Conservation (phyloP, 2,888 invertebrate genomes). For the Drosophila koepferae region DNA sequence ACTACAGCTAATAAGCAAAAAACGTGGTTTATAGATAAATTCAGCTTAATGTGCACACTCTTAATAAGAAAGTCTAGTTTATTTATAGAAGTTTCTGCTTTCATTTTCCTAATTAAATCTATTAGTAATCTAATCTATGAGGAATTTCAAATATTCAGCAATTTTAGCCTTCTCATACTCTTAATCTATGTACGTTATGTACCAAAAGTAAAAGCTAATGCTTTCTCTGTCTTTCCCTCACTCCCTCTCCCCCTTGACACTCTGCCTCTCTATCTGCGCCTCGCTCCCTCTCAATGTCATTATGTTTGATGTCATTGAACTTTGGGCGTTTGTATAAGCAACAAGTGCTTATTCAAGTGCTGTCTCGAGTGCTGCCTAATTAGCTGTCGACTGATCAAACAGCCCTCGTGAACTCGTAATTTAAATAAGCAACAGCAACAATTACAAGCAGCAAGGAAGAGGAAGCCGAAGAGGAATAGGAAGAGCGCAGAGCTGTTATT, state of each 20-base stretch:
- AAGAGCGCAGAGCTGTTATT: slow-evolving; percentile 25
- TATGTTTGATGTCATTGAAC: slow-evolving; percentile 47
- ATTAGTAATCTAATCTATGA: background rate
- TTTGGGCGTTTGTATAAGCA: slow-evolving; percentile 30
- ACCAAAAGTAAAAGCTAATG: background rate
- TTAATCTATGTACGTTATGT: background rate
- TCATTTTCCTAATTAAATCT: background rate
- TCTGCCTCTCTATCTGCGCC: background rate
- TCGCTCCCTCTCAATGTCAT: background rate
- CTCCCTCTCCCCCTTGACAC: background rate
- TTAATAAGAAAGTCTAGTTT: background rate
- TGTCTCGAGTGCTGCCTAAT: slow-evolving; percentile 64
- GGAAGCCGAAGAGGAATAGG: background rate
- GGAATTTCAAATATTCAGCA: background rate
- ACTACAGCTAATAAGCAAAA: background rate
- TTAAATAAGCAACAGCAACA: slow-evolving; percentile 49
- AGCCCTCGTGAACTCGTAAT: slow-evolving; percentile 53
- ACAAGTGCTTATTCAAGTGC: slow-evolving; percentile 38
- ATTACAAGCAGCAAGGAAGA: slow-evolving; percentile 20
- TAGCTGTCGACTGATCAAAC: slow-evolving; percentile 69
- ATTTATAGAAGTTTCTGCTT: background rate
- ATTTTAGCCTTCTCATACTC: background rate
- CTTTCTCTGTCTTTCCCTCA: background rate
- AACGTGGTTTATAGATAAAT: too few species aligned
- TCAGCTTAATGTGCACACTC: background rate